phyloP scores from a whole-genome alignment of 2,888 invertebrate species.

The Octodonta nipae region DNA sequence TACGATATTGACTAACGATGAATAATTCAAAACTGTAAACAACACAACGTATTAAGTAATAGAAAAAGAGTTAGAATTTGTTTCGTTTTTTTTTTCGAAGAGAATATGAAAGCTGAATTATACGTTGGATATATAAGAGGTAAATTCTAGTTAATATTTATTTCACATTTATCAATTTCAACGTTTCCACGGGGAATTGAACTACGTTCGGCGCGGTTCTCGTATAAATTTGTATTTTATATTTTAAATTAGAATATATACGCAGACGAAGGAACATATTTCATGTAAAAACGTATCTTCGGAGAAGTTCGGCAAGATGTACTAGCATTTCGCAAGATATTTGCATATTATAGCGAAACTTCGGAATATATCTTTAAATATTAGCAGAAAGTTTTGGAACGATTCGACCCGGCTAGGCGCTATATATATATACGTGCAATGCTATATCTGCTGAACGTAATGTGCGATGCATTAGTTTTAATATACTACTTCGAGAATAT shows the following conservation, averaged over 20 bases:
- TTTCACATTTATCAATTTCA: constrained; percentile 38
- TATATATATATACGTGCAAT: no score
- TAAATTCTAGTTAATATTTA: constrained; percentile 36
- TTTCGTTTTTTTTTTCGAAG: no score
- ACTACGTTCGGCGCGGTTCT: constrained; percentile 28
- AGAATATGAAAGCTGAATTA: constrained; percentile 18
- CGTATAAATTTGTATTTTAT: constrained; percentile 39
- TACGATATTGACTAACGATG: not conserved
- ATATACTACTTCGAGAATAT: constrained; percentile 19
- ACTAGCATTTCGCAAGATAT: constrained; percentile 30
- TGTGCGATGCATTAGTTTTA: constrained; percentile 20
- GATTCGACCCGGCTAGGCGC: no score
- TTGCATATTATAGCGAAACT: constrained; percentile 35
- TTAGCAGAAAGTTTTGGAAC: constrained; percentile 21
- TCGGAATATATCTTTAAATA: constrained; percentile 27
- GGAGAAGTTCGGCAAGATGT: constrained; percentile 31
- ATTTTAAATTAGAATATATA: constrained; percentile 40
- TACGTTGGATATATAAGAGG: constrained; percentile 20
- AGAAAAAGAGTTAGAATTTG: constrained; percentile 17
- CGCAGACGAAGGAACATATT: constrained; percentile 35
- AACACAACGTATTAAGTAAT: constrained; percentile 2
- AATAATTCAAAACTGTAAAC: constrained; percentile 1
- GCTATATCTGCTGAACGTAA: constrained; percentile 18
- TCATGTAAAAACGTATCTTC: constrained; percentile 36
- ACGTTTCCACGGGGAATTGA: constrained; percentile 34